phyloP scores from a whole-genome alignment of 92 coral and sea anemone species.

The Isaurus tuberculatus region DNA sequence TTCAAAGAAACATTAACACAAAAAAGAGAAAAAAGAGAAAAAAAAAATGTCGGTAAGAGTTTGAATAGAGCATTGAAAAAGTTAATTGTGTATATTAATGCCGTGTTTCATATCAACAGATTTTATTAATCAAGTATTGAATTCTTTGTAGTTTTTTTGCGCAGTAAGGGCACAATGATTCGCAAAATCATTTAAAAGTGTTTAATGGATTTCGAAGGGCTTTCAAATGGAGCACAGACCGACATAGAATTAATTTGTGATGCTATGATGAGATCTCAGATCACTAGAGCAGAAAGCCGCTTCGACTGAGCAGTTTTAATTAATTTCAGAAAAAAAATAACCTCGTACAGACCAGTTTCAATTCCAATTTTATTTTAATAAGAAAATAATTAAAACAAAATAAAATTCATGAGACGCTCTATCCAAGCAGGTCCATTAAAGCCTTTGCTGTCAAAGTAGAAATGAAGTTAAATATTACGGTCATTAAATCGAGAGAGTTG shows the following conservation, averaged over 20 bases:
- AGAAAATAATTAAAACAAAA: background rate
- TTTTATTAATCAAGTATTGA: background rate
- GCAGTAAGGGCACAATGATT: too few relatives aligned
- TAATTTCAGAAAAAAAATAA: slow-evolving; percentile 27
- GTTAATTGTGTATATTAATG: slow-evolving; percentile 16
- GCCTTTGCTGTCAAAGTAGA: slow-evolving; percentile 6
- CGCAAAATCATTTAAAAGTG: slow-evolving; percentile 16
- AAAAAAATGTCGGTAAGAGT: background rate
- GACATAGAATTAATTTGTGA: slow-evolving; percentile 26
- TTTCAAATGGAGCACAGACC: slow-evolving; percentile 29
- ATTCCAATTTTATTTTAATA: background rate
- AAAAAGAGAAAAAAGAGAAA: slow-evolving; percentile 2
- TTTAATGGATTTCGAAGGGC: slow-evolving; percentile 23
- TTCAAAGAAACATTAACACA: slow-evolving; percentile 12
- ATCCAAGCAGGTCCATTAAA: background rate
- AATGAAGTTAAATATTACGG: slow-evolving; percentile 32
- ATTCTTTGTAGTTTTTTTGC: background rate
- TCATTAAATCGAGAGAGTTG: slow-evolving; percentile 29
- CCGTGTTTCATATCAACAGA: background rate
- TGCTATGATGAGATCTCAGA: slow-evolving; percentile 3
- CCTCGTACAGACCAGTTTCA: background rate
- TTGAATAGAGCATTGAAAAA: background rate
- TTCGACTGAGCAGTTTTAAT: slow-evolving; percentile 35
- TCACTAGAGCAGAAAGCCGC: slow-evolving; percentile 38
- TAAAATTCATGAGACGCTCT: background rate